These are phyloP conservation scores for Epinotia ramella DNA, from an alignment of 2,888 invertebrate genomes.

Conservation along the genomic window DNA sequence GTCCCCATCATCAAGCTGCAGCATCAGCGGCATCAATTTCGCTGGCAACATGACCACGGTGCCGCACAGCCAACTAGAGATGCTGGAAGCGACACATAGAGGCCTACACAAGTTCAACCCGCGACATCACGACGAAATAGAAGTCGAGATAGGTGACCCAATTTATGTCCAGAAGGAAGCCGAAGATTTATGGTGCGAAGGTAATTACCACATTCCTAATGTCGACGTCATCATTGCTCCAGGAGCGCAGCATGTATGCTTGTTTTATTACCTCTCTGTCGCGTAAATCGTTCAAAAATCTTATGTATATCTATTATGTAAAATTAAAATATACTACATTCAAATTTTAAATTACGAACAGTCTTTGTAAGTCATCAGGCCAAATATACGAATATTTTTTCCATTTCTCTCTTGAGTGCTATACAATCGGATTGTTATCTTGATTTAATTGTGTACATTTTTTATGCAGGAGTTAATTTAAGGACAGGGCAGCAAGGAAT, in stretches of 20 bases:
- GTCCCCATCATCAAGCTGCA: conserved; percentile 86
- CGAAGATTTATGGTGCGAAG: conserved; percentile 99
- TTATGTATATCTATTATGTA: background rate
- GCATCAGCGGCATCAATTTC: conserved; percentile 83
- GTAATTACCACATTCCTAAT: conserved; percentile 72
- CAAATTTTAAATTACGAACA: background rate
- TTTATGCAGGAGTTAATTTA: conserved; percentile 93
- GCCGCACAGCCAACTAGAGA: conserved; percentile 92
- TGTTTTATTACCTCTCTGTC: background rate
- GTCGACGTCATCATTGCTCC: no score
- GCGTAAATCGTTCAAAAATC: background rate
- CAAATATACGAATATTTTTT: background rate
- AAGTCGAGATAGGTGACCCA: conserved; percentile 98
- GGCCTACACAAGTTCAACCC: conserved; percentile 98
- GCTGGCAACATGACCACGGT: conserved; percentile 88
- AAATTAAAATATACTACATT: no score
- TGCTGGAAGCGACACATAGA: conserved; percentile 97
- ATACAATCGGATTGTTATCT: background rate
- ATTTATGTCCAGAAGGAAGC: conserved; percentile 98
- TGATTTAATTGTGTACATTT: background rate
- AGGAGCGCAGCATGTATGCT: background rate
- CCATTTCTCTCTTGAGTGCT: background rate
- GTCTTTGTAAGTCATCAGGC: background rate
- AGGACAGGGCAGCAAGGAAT: conserved; percentile 97
- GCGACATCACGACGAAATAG: conserved; percentile 97